These are phyloP conservation scores for Antechinus flavipes DNA, from an alignment of 2,113 vertebrate species.

Conservation along the genomic window DNA sequence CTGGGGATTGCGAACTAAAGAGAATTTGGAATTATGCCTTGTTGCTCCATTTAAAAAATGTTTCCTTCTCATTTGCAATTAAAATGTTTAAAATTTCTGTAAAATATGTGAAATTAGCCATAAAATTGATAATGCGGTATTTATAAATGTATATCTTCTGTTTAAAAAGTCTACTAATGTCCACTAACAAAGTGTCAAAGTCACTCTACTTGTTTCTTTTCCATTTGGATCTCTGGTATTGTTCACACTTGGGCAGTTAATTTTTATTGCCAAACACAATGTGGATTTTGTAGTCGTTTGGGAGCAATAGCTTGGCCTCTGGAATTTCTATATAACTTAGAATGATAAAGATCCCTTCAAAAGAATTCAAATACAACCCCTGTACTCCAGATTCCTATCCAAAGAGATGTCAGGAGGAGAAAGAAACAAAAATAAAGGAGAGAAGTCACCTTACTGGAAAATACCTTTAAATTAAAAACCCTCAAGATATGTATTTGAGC, in stretches of 20 bases:
- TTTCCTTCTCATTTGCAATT: constrained; percentile 87
- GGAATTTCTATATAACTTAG: constrained; percentile 79
- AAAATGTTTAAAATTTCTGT: constrained; percentile 86
- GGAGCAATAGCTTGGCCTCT: constrained; percentile 78
- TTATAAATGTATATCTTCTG: constrained; percentile 85
- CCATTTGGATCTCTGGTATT: constrained; percentile 81
- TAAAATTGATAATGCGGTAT: constrained; percentile 87
- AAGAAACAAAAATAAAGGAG: background rate
- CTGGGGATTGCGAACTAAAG: constrained; percentile 86
- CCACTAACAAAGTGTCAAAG: constrained; percentile 85
- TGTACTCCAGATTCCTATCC: constrained; percentile 75
- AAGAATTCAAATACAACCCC: constrained; percentile 80
- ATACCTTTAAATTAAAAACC: constrained; percentile 52
- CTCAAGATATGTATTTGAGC: constrained; percentile 47
- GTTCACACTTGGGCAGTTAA: constrained; percentile 86
- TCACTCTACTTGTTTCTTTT: constrained; percentile 71
- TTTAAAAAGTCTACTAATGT: constrained; percentile 88
- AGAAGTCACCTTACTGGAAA: constrained; percentile 8
- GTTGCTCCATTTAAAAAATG: constrained; percentile 87
- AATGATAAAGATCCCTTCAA: constrained; percentile 79
- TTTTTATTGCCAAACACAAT: constrained; percentile 86
- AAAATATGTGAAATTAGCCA: constrained; percentile 89
- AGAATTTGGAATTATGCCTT: constrained; percentile 84
- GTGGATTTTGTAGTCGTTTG: constrained; percentile 79
- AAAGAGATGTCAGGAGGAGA: constrained; percentile 69